Evolutionary conservation across 2,113 vertebrate genomes (phyloP).

Genomic region (Hemibagrus wyckioides): DNA sequence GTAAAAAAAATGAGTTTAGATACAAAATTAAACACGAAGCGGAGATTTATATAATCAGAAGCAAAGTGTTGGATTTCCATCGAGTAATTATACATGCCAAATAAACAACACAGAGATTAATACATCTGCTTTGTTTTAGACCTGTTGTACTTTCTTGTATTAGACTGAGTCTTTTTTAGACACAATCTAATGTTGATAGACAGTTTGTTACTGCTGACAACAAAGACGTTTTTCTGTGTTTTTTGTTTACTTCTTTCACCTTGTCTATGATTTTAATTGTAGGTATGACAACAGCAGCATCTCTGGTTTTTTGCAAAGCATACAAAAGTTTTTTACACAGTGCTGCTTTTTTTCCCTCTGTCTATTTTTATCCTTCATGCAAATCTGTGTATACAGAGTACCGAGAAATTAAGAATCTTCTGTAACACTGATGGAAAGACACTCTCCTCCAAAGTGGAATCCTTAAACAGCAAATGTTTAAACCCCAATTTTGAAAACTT

Average conservation of each 20-base stretch:
- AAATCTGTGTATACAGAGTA: neutral
- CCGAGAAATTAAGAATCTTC: neutral
- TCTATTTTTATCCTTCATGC: neutral
- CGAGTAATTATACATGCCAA: neutral
- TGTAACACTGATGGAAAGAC: neutral
- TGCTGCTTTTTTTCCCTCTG: neutral
- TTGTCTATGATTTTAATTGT: neutral
- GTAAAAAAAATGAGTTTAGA: neutral
- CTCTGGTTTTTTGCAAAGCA: neutral
- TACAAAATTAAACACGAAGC: neutral
- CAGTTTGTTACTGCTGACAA: neutral
- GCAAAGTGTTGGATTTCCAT: neutral
- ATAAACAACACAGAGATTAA: neutral
- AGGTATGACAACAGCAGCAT: neutral
- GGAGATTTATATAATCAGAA: constrained; percentile 6
- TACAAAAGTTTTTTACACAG: neutral
- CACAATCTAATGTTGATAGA: neutral
- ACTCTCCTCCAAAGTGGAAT: neutral
- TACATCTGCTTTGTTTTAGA: neutral
- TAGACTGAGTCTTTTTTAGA: no score
- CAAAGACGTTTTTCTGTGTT: neutral
- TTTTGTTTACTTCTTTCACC: neutral
- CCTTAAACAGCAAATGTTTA: neutral
- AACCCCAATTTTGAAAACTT: neutral
- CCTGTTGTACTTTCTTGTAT: neutral